These are phyloP conservation scores for Epinephelus malabaricus DNA, from an alignment of 2,797 vertebrate genomes.

Conservation along the genomic window DNA sequence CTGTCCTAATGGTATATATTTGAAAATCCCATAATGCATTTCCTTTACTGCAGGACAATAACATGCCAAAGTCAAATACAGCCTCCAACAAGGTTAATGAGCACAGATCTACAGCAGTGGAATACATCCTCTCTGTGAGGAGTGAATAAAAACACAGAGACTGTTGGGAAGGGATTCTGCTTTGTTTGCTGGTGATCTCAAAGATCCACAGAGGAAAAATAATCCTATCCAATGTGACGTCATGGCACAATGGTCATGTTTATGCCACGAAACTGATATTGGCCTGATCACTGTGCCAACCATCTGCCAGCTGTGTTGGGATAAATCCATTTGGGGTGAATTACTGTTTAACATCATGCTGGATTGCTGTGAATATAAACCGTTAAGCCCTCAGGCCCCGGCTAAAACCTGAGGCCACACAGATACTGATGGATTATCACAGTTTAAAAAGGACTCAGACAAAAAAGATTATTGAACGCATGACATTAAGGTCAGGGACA, in stretches of 20 bases:
- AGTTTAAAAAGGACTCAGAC: constrained; percentile 61
- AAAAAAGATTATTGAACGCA: constrained; percentile 39
- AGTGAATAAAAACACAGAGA: not conserved
- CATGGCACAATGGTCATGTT: constrained; percentile 25
- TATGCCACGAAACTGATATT: constrained; percentile 48
- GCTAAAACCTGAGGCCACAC: constrained; percentile 45
- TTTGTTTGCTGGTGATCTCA: constrained; percentile 9
- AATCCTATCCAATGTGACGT: constrained; percentile 31
- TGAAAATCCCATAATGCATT: constrained; percentile 35
- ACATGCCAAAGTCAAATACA: constrained; percentile 21
- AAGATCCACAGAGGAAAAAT: constrained; percentile 11
- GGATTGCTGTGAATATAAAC: constrained; percentile 47
- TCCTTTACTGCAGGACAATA: constrained; percentile 30
- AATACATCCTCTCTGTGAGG: not conserved
- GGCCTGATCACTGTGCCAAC: constrained; percentile 48
- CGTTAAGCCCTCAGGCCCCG: constrained; percentile 32
- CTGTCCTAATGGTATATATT: not conserved
- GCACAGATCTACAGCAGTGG: constrained; percentile 9
- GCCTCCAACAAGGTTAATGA: constrained; percentile 41
- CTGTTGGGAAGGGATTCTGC: not conserved
- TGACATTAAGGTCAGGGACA: constrained; percentile 14
- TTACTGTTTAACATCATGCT: constrained; percentile 52
- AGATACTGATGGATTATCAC: constrained; percentile 65
- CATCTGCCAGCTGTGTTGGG: constrained; percentile 64
- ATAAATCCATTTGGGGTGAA: constrained; percentile 73